Percentiles rank a stretch among this genome's conserved stretches.
These are phyloP conservation scores for Ctena decussata DNA, from an alignment of 2,888 invertebrate species.

Conservation along the genomic window DNA sequence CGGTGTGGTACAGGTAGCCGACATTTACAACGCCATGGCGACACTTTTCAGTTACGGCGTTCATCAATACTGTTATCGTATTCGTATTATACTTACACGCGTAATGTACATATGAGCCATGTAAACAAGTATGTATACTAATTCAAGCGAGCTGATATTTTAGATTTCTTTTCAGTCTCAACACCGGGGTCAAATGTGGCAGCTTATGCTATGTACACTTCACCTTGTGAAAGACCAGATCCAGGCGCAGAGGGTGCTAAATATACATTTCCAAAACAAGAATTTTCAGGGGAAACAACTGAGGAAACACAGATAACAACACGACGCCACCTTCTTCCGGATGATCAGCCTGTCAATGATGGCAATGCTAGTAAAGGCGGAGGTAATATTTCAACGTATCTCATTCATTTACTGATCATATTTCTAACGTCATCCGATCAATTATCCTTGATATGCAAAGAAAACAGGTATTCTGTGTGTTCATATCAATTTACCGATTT, in stretches of 20 bases:
- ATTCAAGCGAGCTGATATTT: too few relatives aligned
- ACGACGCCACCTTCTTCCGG: conserved; percentile 1
- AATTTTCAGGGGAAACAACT: neutral
- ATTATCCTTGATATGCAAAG: too few relatives aligned
- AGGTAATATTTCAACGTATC: neutral
- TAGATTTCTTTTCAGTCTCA: conserved; percentile 31
- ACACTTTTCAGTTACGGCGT: too few relatives aligned
- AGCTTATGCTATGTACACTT: conserved; percentile 44
- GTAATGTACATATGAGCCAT: too few relatives aligned
- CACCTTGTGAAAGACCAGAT: conserved; percentile 39
- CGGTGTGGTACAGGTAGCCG: too few relatives aligned
- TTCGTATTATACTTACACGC: too few relatives aligned
- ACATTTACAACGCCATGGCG: too few relatives aligned
- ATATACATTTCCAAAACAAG: conserved; percentile 27
- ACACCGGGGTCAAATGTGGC: conserved; percentile 12
- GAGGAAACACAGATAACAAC: conserved; percentile 16
- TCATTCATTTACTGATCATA: neutral
- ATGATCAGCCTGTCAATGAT: conserved; percentile 55
- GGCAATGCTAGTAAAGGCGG: conserved; percentile 8
- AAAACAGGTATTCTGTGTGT: too few relatives aligned
- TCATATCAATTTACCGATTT: too few relatives aligned
- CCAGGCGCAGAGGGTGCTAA: neutral
- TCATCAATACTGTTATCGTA: too few relatives aligned
- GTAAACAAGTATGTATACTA: too few relatives aligned
- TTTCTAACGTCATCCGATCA: neutral